Base-by-base conservation (phyloP, 2,797 vertebrate species). In the Clarias platycephalus region DNA sequence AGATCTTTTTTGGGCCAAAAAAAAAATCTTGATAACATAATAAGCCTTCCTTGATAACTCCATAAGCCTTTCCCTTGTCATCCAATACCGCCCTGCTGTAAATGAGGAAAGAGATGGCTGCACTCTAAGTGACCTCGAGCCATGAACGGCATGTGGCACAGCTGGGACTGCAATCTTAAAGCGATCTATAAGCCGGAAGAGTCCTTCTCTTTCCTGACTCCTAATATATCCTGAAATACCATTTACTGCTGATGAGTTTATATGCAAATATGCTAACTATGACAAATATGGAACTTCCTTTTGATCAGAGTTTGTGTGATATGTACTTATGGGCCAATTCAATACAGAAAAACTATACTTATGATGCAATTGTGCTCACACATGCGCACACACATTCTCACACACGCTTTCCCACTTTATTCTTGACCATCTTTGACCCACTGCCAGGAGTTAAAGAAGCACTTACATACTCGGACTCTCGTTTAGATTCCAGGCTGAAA, bases 381-480 rank as follows among this genome's bases (percentile, higher is more conserved):
- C 26, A 28, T n/a, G 22, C 53, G 9, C 6, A 5, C 13, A 37
- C 64, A 70, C 76, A 28, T 40, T 40, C 70, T 34, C 37, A 70
- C 64, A 57, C 49, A 37, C 24, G 78, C 28, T 28, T 53, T 55
- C 60, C 40, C 15, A 24, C n/a, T 49, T 57, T 67, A n/a, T 62
- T 70, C 82, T 57, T 49, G 79, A 28, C 40, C 31, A 74, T 80
- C 34, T 71, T 10, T 74, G 74, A 62, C 82, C 31, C n/a, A n/a
- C 31, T 60, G 79, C 9, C 6, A 57, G 64, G 16, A 72, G 20
- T 22, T 26, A 12, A 72, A 80, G 37, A 15, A 49, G 22, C 62
- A 95, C 97, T 98, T 95, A 98, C 97, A 74, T 98, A 97, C 94
- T 98, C 97, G 2, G 93, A 94, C 91, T 97, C 97, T 91, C 94